phyloP scores from a whole-genome alignment of 1,140 invertebrate genomes.

The Dinothrombium tinctorium region DNA sequence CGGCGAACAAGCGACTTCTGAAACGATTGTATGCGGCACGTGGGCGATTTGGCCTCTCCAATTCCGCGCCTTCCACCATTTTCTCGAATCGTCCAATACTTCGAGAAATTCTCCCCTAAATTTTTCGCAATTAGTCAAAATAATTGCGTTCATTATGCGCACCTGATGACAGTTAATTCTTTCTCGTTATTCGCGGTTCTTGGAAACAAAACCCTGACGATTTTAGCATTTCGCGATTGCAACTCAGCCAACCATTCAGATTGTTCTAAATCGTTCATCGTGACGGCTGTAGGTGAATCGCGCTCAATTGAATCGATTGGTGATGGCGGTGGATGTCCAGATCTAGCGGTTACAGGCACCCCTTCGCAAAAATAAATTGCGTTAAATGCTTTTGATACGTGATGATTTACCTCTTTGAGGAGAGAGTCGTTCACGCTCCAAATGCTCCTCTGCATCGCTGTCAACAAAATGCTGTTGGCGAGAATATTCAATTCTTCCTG shows the following conservation, averaged over 20 bases:
- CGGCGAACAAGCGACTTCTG: not conserved
- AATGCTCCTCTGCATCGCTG: not conserved
- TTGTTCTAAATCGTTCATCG: conserved; percentile 13
- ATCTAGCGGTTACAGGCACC: no score
- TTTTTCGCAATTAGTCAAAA: not conserved
- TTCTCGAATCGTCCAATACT: conserved; percentile 76
- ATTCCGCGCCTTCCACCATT: conserved; percentile 97
- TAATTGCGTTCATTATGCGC: not conserved
- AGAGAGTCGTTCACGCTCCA: not conserved
- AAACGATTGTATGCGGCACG: conserved; percentile 88
- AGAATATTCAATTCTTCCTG: not conserved
- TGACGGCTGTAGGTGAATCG: conserved; percentile 17
- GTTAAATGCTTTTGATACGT: no score
- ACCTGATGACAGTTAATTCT: conserved; percentile 71
- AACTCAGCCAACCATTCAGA: conserved; percentile 19
- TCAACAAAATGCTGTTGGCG: not conserved
- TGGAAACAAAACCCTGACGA: conserved; percentile 81
- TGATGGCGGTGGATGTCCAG: conserved; percentile 2
- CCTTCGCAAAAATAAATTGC: no score
- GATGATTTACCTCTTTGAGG: no score
- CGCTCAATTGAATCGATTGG: conserved; percentile 40
- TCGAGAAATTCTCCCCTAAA: conserved; percentile 21
- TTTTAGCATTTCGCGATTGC: conserved; percentile 34
- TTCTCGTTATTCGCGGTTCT: conserved; percentile 93
- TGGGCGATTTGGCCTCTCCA: conserved; percentile 62